Base-by-base conservation (phyloP, 2,888 invertebrate genomes). In the Arrhopalites spinosus region DNA sequence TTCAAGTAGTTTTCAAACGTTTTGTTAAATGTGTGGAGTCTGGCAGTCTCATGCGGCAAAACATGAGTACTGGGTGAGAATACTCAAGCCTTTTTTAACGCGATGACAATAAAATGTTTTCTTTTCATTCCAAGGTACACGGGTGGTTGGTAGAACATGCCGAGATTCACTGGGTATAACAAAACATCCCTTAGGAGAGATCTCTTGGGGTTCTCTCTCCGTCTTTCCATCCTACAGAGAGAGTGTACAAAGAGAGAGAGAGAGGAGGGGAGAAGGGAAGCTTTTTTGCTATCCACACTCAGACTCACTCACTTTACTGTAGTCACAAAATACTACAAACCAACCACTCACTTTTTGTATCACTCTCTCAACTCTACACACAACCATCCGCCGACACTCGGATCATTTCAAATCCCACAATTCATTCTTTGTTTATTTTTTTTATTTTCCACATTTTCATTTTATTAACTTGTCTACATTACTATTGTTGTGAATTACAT, bases 101-200 rank as follows among this genome's bases (percentile, higher is more conserved):
- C 69, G 73, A 76, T 78, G 78, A 78, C 78, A 78, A 78, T 78
- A 78, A 78, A 78, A 78, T 69, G 73, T 71, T 78, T 78, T 78
- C 75, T 78, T 75, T 75, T 73, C 64, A 72, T 76, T 76, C 61
- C 1, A 70, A 72, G 56, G 72, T 45, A 70, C 50, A 68, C 73
- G 73, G 78, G 71, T 74, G 77, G 77, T 73, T 78, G 76, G 75
- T 53, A 73, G 76, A 69, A 73, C 73, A 75, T 70, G 78, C 74
- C 70, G 76, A 78, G 78, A 76, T 76, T 76, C 73, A 71, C 73
- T 66, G 76, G 74, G 78, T 74, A 71, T 71, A 75, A 74, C 73
- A 76, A 78, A 78, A 75, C 78, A 74, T 76, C 78, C 75, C 74
- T 74, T 64, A 71, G 74, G 71, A 78, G 76, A 76, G 73, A 78